Percentiles rank a stretch among this genome's conserved stretches.
These are phyloP conservation scores for Melanostigma gelatinosum DNA, from an alignment of 2,113 vertebrate species.

Conservation along the genomic window DNA sequence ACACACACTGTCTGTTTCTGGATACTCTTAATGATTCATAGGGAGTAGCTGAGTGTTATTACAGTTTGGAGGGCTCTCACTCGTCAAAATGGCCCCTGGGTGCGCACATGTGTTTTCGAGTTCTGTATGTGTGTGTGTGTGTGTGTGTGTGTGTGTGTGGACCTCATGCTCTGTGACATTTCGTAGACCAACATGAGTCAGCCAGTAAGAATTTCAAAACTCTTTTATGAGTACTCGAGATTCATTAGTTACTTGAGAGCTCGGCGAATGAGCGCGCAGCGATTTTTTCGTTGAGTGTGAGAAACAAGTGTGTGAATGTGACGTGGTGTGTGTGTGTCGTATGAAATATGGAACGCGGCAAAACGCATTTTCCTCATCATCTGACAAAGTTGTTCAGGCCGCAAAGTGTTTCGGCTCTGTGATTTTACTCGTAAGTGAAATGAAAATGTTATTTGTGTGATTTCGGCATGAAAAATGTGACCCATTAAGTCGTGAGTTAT, in stretches of 20 bases:
- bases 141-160: constrained; percentile 24
- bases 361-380: constrained; percentile 35
- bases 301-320: constrained; percentile 44
- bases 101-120: constrained; percentile 49
- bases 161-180: constrained; percentile 62
- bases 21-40: constrained; percentile 66
- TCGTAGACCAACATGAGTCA: constrained; percentile 67
- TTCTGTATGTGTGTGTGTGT: constrained; percentile 42
- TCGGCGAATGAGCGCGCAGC: neutral
- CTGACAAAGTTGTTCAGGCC: constrained; percentile 12
- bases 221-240: constrained; percentile 59
- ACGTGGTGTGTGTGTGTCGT: neutral
- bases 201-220: constrained; percentile 66
- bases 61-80: constrained; percentile 68
- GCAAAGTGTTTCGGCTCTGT: neutral
- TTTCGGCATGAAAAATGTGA: constrained; percentile 25
- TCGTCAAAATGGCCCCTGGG: constrained; percentile 61
- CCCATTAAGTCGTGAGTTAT: constrained; percentile 19
- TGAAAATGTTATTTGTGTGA: neutral
- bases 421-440: constrained; percentile 4
- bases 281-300: constrained; percentile 41
- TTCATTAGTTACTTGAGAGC: constrained; percentile 50
- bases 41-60: constrained; percentile 69
- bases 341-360: constrained; percentile 45
- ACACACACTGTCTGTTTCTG: constrained; percentile 40